A percentile compares a stretch with the other conserved stretches of the same genome.
Evolutionary conservation across 2,797 vertebrate genomes (phyloP).

Genomic region (Eleutherodactylus coqui): DNA sequence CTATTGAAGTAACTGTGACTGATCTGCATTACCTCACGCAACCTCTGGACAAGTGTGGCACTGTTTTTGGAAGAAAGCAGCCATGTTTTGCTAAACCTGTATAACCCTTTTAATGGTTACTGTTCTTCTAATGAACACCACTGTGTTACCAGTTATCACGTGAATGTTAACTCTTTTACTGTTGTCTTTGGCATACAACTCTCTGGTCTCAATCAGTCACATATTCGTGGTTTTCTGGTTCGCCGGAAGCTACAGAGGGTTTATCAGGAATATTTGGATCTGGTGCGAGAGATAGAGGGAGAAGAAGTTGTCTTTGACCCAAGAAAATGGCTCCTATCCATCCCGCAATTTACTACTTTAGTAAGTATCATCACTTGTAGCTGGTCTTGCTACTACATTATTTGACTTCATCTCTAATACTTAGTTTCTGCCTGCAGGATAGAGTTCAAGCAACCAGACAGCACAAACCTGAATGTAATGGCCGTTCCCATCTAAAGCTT

Average conservation of each 20-base stretch:
- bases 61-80: too few relatives aligned
- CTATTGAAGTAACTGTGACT: too few relatives aligned
- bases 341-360: slow-evolving; percentile 77
- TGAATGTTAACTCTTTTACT: too few relatives aligned
- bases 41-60: too few relatives aligned
- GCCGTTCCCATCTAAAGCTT: not conserved
- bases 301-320: slow-evolving; percentile 76
- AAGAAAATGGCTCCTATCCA: slow-evolving; percentile 72
- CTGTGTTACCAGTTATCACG: too few relatives aligned
- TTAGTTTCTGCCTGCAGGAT: not conserved
- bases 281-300: slow-evolving; percentile 86
- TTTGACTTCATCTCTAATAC: not conserved
- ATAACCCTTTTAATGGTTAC: too few relatives aligned
- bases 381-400: not conserved
- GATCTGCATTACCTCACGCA: too few relatives aligned
- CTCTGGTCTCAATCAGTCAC: slow-evolving; percentile 74
- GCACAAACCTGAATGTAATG: not conserved
- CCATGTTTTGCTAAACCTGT: too few relatives aligned
- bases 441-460: not conserved
- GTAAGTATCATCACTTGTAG: slow-evolving; percentile 65
- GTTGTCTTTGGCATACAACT: not conserved
- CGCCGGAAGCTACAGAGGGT: slow-evolving; percentile 75
- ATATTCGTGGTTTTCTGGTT: slow-evolving; percentile 79
- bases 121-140: too few relatives aligned
- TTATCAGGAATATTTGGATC: slow-evolving; percentile 80